Conservation (phyloP, 1,140 invertebrate genomes). For the Tetragonula clypearis region DNA sequence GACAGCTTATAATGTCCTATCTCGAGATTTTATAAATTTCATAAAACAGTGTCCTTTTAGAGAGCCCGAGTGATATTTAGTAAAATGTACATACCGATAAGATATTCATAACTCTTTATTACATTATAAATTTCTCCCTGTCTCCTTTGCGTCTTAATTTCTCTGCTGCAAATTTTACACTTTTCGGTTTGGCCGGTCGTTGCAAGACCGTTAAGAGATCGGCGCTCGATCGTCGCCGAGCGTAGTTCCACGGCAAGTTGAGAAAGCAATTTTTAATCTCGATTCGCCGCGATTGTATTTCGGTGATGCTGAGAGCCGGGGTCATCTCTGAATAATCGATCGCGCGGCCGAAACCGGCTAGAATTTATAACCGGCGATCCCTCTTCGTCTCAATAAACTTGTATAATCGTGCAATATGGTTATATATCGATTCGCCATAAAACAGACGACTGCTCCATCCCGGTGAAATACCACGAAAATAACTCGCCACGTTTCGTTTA, state of each 20-base stretch:
- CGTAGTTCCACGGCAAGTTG: background rate
- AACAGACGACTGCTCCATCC: constrained; percentile 38
- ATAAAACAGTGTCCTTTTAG: too few relatives aligned
- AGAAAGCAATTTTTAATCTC: constrained; percentile 2
- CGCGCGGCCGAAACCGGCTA: background rate
- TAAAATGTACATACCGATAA: too few relatives aligned
- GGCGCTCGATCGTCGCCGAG: background rate
- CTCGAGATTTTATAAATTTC: too few relatives aligned
- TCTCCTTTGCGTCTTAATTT: too few relatives aligned
- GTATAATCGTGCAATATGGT: constrained; percentile 42
- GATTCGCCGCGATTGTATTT: background rate
- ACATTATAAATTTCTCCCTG: too few relatives aligned
- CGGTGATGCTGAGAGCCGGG: background rate
- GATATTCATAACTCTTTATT: too few relatives aligned
- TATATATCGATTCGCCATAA: constrained; percentile 40
- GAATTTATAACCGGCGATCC: constrained; percentile 46
- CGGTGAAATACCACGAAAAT: constrained; percentile 40
- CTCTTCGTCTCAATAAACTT: constrained; percentile 41
- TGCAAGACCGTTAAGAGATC: background rate
- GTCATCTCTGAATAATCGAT: constrained; percentile 42
- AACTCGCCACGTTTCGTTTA: constrained; percentile 48
- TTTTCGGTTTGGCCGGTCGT: too few relatives aligned
- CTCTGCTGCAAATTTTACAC: too few relatives aligned
- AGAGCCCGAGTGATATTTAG: too few relatives aligned
- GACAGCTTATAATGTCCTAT: too few relatives aligned